Base-by-base conservation (phyloP, 2,113 vertebrate species). In the Python bivittatus region DNA sequence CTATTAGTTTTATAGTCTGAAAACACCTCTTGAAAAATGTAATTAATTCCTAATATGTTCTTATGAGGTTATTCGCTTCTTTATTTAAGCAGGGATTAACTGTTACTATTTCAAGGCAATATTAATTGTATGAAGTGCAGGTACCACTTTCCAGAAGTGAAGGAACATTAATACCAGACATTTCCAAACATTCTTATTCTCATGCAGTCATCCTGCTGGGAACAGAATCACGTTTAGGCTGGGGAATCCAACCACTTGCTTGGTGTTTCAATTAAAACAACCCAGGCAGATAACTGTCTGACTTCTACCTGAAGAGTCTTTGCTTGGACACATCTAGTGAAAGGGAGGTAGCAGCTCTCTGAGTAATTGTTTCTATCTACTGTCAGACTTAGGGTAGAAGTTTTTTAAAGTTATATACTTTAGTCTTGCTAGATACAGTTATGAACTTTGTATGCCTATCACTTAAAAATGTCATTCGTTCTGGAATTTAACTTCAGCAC, bases 401-500 rank as follows among this genome's bases (percentile, higher is more conserved):
- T 48, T 48, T 48, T 48, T 48, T 48, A 3, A 48, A 3, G 64
- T 33, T 56, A 6, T 17, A 20, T 79, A 79, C 6, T 38, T 57
- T 38, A 38, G 68, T 38, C 68, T 79, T 87, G 79, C 90, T 9
- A 83, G 6, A 7, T 84, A 91, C 91, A 42, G 53, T 86, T 22
- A 68, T 90, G 38, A 92, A 7, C 1, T 89, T 86, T 15, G 9
- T 27, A 29, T 72, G 8, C 7, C 90, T 61, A 1, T 93, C 7
- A 27, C n/a, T 84, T 93, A 0, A 79, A 20, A 42, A 15, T 88
- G 58, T 4, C 15, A 64, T 95, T 93, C 89, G 79, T 6, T 88
- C 10, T 1, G 79, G 88, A 33, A 13, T 52, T 88, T 90, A 64
- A 61, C 2, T 1, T 83, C 92, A 68, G 84, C 95, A 88, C 96